phyloP scores from a whole-genome alignment of 2,113 vertebrate genomes.

The Rhagologus leucostigma region DNA sequence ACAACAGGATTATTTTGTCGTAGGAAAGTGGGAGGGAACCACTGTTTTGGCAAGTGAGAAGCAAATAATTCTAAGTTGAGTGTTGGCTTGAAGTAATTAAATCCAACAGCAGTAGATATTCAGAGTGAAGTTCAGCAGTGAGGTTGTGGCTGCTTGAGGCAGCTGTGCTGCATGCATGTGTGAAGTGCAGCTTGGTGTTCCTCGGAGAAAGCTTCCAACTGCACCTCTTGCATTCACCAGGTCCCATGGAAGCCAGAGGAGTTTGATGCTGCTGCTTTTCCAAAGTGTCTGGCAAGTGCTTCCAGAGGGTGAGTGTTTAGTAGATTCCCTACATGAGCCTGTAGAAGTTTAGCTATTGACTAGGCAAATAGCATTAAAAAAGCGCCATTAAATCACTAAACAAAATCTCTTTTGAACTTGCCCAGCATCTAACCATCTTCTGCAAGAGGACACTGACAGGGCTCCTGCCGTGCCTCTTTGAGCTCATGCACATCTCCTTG shows the following conservation, averaged over 20 bases:
- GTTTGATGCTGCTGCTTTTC: neutral
- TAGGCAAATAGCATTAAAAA: neutral
- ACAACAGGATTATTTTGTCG: neutral
- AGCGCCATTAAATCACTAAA: neutral
- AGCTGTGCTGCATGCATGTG: rapidly evolving
- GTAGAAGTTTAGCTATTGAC: neutral
- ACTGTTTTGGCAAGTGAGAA: neutral
- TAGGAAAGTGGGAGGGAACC: neutral
- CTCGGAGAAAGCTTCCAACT: neutral
- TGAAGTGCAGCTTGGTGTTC: neutral
- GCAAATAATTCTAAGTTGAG: neutral
- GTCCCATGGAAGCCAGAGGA: rapidly evolving
- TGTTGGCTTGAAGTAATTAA: neutral
- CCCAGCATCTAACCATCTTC: neutral
- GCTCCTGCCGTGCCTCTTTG: neutral
- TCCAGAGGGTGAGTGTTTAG: neutral
- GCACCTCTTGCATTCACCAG: neutral
- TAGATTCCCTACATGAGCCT: neutral
- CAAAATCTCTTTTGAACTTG: neutral
- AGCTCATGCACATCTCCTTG: rapidly evolving
- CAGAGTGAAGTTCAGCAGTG: neutral
- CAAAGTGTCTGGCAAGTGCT: neutral
- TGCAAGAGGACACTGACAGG: neutral
- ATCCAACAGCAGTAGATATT: neutral
- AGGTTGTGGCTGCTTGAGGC: neutral